phyloP scores from a whole-genome alignment of 2,888 invertebrate species.

The Coecobrya sp. region DNA sequence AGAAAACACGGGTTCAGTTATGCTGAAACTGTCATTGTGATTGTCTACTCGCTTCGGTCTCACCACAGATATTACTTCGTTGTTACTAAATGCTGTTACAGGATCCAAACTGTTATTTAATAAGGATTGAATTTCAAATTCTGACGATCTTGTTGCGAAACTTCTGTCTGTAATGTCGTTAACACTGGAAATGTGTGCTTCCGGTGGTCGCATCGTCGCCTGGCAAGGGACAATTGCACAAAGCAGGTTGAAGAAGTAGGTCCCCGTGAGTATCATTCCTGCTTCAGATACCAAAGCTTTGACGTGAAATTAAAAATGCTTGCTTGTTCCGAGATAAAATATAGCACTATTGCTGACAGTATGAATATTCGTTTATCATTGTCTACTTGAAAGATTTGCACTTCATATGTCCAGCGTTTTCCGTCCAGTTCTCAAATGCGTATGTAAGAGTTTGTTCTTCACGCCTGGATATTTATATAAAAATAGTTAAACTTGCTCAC shows the following conservation, averaged over 20 bases:
- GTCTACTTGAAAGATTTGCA: background rate
- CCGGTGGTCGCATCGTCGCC: conserved; percentile 69
- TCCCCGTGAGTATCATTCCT: conserved; percentile 63
- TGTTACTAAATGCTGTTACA: background rate
- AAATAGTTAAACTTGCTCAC: background rate
- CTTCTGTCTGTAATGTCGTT: background rate
- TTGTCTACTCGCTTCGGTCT: conserved; percentile 37
- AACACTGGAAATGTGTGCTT: conserved; percentile 44
- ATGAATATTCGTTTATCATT: background rate
- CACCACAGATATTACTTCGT: background rate
- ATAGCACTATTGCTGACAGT: background rate
- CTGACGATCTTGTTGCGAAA: too few relatives aligned
- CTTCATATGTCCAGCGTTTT: background rate
- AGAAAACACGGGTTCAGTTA: background rate
- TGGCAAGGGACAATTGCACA: conserved; percentile 83
- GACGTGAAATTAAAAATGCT: background rate
- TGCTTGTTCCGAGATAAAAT: background rate
- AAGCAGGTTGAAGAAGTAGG: conserved; percentile 77
- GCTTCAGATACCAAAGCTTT: too few relatives aligned
- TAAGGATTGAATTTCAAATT: background rate
- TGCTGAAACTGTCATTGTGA: conserved; percentile 11
- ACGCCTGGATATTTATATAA: background rate
- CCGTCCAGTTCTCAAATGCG: background rate
- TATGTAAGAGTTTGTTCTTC: background rate
- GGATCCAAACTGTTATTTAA: conserved; percentile 26